These are phyloP conservation scores for Arctia plantaginis DNA, from an alignment of 2,888 invertebrate genomes.

Conservation along the genomic window DNA sequence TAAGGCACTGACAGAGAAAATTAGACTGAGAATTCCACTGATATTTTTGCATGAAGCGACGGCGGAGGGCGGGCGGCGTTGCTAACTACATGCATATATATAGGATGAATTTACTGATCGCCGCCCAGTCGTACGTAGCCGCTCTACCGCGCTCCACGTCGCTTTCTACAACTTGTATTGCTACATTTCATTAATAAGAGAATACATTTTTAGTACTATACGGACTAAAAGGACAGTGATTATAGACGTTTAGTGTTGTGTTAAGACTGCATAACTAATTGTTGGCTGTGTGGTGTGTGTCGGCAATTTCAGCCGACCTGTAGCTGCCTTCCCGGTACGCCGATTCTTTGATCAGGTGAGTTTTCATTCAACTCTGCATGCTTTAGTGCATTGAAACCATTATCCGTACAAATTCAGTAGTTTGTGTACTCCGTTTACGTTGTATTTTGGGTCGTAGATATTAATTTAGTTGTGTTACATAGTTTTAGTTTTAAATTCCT, in stretches of 20 bases:
- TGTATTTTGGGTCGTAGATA: conserved; percentile 1
- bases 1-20: conserved; percentile 82
- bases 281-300: conserved; percentile 53
- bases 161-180: conserved; percentile 29
- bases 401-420: conserved; percentile 1
- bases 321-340: conserved; percentile 45
- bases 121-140: conserved; percentile 77
- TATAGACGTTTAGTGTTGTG: conserved; percentile 63
- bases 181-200: conserved; percentile 36
- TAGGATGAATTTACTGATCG: conserved; percentile 70
- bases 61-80: conserved; percentile 76
- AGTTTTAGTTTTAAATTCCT: background rate
- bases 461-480: background rate
- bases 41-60: conserved; percentile 81
- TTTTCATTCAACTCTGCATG: conserved; percentile 45
- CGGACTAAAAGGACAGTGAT: conserved; percentile 59
- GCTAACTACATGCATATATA: conserved; percentile 74
- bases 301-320: conserved; percentile 48
- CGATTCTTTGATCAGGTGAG: conserved; percentile 55
- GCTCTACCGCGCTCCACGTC: conserved; percentile 62
- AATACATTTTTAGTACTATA: conserved; percentile 37
- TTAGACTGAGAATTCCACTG: conserved; percentile 82
- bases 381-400: conserved; percentile 19
- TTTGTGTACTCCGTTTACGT: conserved; percentile 1
- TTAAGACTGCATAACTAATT: conserved; percentile 51